Percentiles rank a stretch among this genome's conserved stretches.
These are phyloP conservation scores for Vanessa tameamea DNA, from an alignment of 1,140 invertebrate genomes.

Conservation along the genomic window DNA sequence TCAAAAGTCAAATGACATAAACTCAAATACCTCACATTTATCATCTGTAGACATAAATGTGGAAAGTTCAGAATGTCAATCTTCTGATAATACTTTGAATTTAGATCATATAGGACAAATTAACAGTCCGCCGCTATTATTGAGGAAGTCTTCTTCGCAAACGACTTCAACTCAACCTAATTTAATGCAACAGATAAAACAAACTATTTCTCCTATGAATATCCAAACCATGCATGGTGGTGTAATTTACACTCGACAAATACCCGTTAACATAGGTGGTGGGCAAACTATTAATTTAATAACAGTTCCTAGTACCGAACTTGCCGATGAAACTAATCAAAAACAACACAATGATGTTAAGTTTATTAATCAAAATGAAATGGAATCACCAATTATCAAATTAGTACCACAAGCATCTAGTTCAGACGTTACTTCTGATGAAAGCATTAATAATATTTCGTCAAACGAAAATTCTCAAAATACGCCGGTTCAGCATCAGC, in stretches of 20 bases:
- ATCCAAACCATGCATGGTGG: slow-evolving; percentile 83
- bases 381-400: slow-evolving; percentile 75
- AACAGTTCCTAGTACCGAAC: slow-evolving; percentile 77
- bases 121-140: slow-evolving; percentile 68
- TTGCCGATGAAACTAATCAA: slow-evolving; percentile 64
- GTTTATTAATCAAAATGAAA: slow-evolving; percentile 55
- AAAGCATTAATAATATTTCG: slow-evolving; percentile 53
- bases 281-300: slow-evolving; percentile 83
- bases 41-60: slow-evolving; percentile 41
- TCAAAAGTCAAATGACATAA: slow-evolving; percentile 62
- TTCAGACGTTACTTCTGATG: slow-evolving; percentile 56
- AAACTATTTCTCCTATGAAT: slow-evolving; percentile 75
- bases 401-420: slow-evolving; percentile 66
- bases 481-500: slow-evolving; percentile 56
- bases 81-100: slow-evolving; percentile 59
- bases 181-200: slow-evolving; percentile 75
- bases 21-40: slow-evolving; percentile 52
- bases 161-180: slow-evolving; percentile 61
- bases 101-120: slow-evolving; percentile 72
- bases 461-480: slow-evolving; percentile 54
- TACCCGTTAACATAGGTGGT: slow-evolving; percentile 79
- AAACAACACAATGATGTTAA: slow-evolving; percentile 61
- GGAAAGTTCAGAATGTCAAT: slow-evolving; percentile 57
- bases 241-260: slow-evolving; percentile 83
- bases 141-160: slow-evolving; percentile 64